A percentile compares a stretch with the other conserved stretches of the same genome.
These are phyloP conservation scores for Apotomis betuletana DNA, from an alignment of 2,888 invertebrate genomes.

Conservation along the genomic window DNA sequence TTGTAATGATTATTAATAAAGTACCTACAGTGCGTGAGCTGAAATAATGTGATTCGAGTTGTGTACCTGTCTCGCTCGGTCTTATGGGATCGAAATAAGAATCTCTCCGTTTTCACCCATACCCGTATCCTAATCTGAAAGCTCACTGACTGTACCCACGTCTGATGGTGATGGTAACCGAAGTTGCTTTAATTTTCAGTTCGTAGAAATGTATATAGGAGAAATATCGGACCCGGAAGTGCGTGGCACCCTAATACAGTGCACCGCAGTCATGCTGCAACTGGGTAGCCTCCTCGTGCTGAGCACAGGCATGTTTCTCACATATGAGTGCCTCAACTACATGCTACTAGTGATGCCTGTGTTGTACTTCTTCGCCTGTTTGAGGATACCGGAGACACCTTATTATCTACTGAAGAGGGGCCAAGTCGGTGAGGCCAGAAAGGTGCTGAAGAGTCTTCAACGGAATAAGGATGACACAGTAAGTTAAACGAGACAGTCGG, in stretches of 20 bases:
- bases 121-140: no score
- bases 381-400: conserved; percentile 85
- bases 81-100: no score
- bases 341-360: conserved; percentile 71
- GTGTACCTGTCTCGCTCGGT: no score
- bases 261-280: conserved; percentile 63
- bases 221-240: conserved; percentile 76
- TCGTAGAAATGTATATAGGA: conserved; percentile 67
- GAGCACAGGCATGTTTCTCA: conserved; percentile 67
- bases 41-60: no score
- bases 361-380: conserved; percentile 73
- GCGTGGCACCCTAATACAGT: conserved; percentile 63
- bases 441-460: conserved; percentile 66
- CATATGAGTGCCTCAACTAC: conserved; percentile 68
- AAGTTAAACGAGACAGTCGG: not conserved
- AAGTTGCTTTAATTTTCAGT: conserved; percentile 56
- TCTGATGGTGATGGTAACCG: no score
- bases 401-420: conserved; percentile 82
- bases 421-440: conserved; percentile 70
- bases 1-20: no score
- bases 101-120: no score
- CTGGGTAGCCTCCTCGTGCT: conserved; percentile 71
- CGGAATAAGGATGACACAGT: conserved; percentile 64
- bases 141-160: no score
- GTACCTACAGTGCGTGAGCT: no score